A percentile compares a stretch with the other conserved stretches of the same genome.
These are phyloP conservation scores for Intellagama lesueurii DNA, from an alignment of 2,797 vertebrate genomes.

Conservation along the genomic window DNA sequence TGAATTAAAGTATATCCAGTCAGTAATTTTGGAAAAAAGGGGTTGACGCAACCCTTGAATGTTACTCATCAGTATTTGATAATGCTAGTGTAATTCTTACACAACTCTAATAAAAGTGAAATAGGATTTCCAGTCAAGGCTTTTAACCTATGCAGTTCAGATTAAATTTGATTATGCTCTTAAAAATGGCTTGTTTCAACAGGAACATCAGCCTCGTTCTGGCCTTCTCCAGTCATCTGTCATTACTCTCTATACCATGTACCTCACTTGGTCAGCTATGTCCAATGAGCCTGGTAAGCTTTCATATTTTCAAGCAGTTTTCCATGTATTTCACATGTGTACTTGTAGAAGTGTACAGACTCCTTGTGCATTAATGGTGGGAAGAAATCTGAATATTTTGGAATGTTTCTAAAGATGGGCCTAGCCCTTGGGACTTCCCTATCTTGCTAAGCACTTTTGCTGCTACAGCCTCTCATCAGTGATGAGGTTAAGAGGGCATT, in stretches of 20 bases:
- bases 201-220: conserved; percentile 88
- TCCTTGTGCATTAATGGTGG: not conserved
- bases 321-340: not conserved
- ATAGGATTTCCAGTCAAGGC: not conserved
- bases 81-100: not conserved
- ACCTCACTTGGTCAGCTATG: conserved; percentile 96
- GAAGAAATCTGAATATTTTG: not conserved
- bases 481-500: not conserved
- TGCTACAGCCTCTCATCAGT: not conserved
- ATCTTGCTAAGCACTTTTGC: not conserved
- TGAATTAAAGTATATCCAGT: not conserved
- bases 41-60: not conserved
- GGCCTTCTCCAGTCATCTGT: conserved; percentile 94
- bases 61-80: not conserved
- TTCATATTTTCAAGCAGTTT: not conserved
- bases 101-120: not conserved
- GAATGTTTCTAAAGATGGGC: not conserved
- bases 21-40: not conserved
- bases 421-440: not conserved
- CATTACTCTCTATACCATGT: conserved; percentile 93
- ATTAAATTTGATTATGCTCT: not conserved
- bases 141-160: conserved; percentile 11
- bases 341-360: not conserved
- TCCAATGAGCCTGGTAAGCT: conserved; percentile 92
- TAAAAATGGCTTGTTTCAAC: conserved; percentile 38